These are phyloP conservation scores for Syngnathus acus DNA, from an alignment of 2,797 vertebrate genomes.

Conservation along the genomic window DNA sequence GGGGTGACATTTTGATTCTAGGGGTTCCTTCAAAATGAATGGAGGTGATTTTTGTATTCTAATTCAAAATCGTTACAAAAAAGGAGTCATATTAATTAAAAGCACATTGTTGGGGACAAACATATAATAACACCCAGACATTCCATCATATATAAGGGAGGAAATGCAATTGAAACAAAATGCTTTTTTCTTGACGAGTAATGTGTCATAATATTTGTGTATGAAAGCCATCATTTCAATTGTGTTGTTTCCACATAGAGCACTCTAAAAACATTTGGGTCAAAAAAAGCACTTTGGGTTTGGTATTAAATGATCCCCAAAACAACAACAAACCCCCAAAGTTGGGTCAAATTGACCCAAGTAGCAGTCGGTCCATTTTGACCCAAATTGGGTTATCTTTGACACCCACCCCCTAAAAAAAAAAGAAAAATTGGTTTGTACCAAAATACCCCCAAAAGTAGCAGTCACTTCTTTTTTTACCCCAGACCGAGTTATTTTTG, in stretches of 20 bases:
- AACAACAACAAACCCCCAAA: too few relatives aligned
- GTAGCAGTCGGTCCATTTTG: too few relatives aligned
- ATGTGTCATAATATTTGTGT: constrained; percentile 55
- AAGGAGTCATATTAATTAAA: constrained; percentile 52
- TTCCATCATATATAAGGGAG: constrained; percentile 62
- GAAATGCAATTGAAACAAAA: constrained; percentile 56
- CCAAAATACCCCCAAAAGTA: too few relatives aligned
- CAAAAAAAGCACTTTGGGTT: too few relatives aligned
- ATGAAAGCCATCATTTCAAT: constrained; percentile 64
- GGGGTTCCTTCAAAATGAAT: constrained; percentile 37
- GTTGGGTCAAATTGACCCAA: too few relatives aligned
- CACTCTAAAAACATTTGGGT: too few relatives aligned
- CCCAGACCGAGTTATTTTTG: too few relatives aligned
- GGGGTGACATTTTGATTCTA: constrained; percentile 31
- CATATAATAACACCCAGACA: constrained; percentile 52
- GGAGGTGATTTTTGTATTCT: constrained; percentile 54
- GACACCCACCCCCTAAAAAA: too few relatives aligned
- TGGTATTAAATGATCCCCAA: too few relatives aligned
- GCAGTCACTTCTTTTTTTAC: too few relatives aligned
- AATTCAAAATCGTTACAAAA: constrained; percentile 37
- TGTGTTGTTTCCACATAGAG: constrained; percentile 9
- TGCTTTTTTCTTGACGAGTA: constrained; percentile 38
- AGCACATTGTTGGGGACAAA: constrained; percentile 64
- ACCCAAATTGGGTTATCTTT: too few relatives aligned
- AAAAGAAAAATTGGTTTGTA: too few relatives aligned